These are phyloP conservation scores for Cricetomys ansorgei DNA, from an alignment of 2,113 vertebrate species.

Conservation along the genomic window DNA sequence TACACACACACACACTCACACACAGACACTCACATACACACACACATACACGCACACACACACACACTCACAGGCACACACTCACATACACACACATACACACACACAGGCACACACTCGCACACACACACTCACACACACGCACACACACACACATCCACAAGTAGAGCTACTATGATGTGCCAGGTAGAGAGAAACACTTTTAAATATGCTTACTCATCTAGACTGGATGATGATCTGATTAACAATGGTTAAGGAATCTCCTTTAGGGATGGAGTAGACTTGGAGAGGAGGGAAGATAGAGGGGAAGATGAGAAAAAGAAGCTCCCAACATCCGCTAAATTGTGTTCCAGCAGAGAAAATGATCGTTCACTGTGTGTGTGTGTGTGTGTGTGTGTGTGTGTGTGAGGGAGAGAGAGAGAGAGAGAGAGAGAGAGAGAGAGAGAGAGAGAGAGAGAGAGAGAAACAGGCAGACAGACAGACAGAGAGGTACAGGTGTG, in stretches of 20 bases:
- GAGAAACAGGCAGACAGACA: too few species aligned
- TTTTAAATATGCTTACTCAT: constrained; percentile 10
- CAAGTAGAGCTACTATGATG: neutral
- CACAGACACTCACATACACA: neutral
- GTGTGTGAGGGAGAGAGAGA: too few species aligned
- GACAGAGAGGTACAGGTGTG: too few species aligned
- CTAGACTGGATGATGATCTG: neutral
- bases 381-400: neutral
- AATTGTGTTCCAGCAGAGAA: neutral
- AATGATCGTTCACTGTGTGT: neutral
- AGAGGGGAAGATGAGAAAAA: neutral
- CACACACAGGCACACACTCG: too few species aligned
- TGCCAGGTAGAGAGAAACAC: neutral
- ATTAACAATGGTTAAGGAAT: neutral
- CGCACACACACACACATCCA: neutral
- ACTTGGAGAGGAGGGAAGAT: too few species aligned
- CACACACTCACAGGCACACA: too few species aligned
- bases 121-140: neutral
- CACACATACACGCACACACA: neutral
- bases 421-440: too few species aligned
- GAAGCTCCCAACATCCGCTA: neutral
- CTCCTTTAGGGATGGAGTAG: neutral
- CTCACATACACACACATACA: too few species aligned
- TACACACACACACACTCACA: too few species aligned
- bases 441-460: too few species aligned